Base-by-base conservation (phyloP, 2,888 invertebrate genomes). In the Diabrotica balteata region DNA sequence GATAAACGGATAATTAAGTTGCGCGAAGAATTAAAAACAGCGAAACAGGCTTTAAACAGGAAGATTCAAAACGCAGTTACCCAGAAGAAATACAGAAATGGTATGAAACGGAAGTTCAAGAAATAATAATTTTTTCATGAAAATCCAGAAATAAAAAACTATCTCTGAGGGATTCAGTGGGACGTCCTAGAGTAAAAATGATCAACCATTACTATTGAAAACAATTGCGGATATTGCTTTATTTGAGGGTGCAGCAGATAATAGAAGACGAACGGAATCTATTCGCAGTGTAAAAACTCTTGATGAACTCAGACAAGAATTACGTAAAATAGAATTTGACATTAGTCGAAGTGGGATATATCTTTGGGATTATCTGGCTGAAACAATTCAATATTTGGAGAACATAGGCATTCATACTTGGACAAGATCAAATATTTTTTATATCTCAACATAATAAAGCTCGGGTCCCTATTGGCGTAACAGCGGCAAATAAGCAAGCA, bases 1-100 rank as follows among this genome's bases (percentile, higher is more conserved):
- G 10, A 50, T 50, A n/a, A n/a, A n/a, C 50, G 52, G 63, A 63
- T 63, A 58, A 63, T 63, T 67, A 67, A 67, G 57, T 67, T 63
- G 57, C 63, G 51, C 58, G 54, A 67, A 47, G 65, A 68, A 65
- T 8, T 64, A 68, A 65, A 68, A 68, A 65, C 61, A 61, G 61
- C 57, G 10, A 68, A 68, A 68, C 59, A 68, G 57, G 47, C 54
- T 68, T 60, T 68, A 59, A 68, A 68, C 59, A 59, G 68, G 59
- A 67, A 67, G 22, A 59, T 64, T 64, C 64, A 60, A 68, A 65
- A 64, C 64, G 64, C 59, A 62, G 57, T n/a, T 61, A 52, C n/a
- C 60, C 59, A 60, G 58, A 65, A 60, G 50, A 60, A 60, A 59
- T 46, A 60, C 60, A 60, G 22, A 17, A 1, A 50, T 50, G 50